Base-by-base conservation (phyloP, 2,888 invertebrate species). In the Linhomoeus sp. region DNA sequence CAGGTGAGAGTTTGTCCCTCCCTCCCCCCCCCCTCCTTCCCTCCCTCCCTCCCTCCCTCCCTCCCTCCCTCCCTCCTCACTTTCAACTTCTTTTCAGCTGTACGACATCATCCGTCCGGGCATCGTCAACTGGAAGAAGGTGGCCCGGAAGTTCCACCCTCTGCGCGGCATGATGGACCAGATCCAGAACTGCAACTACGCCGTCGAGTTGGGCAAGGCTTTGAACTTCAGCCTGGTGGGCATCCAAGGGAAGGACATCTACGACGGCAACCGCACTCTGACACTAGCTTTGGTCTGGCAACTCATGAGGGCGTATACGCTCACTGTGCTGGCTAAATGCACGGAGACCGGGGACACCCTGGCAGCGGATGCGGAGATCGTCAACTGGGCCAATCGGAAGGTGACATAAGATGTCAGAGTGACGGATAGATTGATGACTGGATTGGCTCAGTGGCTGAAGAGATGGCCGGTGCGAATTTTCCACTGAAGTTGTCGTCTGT, bases 281-380 rank as follows among this genome's bases (percentile, higher is more conserved):
- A 74, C 73, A 23, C 72, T 94, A 40, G 83, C 81, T 58, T 23
- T 17, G 50, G n/a, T n/a, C n/a, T n/a, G n/a, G 33, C 23, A 15
- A 33, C 33, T 5, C 17, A 5, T 7, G 3, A 14, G 9, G 17
- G 5, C 37, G 3, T 14, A 7, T 37, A 19, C n/a, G 5, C 3
- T 37, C 17, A 12, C n/a, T 37, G 9, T 5, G 37, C 3, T 12
- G 3, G 9, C 22, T 15, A 2, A 7, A 53, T 73, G 94, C 14
- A 22, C 14, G 20, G 2, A 7, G 2, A 56, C 35, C 66, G 80
- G 92, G 92, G 2, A 70, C 97, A 19, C 87, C 97, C 56, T 97
- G 97, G 97, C 97, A 97, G 69, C 70, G 97, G 59, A 99, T 99
- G 97, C 76, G 90, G 87, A 92, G 71, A 92, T 99, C 59, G 83